Conservation (phyloP, 2,113 vertebrate genomes). For the Syrrhaptes paradoxus region DNA sequence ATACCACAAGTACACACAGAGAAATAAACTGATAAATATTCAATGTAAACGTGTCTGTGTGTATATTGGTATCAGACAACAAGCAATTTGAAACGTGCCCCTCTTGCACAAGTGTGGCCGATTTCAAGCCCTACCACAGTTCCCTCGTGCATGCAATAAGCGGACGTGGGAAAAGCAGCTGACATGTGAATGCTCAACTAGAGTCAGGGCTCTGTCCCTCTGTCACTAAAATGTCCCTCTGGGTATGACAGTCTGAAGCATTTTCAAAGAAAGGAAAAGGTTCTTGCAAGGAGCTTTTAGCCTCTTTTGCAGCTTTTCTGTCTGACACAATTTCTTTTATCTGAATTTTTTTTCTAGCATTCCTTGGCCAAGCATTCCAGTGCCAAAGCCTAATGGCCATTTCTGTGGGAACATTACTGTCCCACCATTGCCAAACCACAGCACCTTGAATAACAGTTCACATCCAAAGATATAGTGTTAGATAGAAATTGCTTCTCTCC, state of each 20-base stretch:
- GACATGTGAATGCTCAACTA: not conserved
- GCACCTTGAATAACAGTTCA: not conserved
- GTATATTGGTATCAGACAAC: fast-evolving
- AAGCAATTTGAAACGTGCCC: not conserved
- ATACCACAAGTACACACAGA: not conserved
- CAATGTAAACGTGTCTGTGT: too few species aligned
- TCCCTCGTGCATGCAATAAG: not conserved
- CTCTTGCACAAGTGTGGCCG: not conserved
- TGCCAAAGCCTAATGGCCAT: not conserved
- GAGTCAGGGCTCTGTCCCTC: not conserved
- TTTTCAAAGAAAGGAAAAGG: not conserved
- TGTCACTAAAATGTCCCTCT: not conserved
- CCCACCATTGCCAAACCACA: not conserved
- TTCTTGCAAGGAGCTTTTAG: not conserved
- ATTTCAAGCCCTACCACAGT: not conserved
- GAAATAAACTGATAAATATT: not conserved
- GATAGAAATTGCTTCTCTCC: not conserved
- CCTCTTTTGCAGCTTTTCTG: not conserved
- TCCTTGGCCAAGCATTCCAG: not conserved
- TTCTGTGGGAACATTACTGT: not conserved
- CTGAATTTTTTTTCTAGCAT: too few species aligned
- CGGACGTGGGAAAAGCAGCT: not conserved
- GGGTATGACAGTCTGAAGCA: not conserved
- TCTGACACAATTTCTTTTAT: not conserved
- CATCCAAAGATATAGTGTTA: not conserved